These are phyloP conservation scores for Metacarcinus magister DNA, from an alignment of 2,888 invertebrate species.

Conservation along the genomic window DNA sequence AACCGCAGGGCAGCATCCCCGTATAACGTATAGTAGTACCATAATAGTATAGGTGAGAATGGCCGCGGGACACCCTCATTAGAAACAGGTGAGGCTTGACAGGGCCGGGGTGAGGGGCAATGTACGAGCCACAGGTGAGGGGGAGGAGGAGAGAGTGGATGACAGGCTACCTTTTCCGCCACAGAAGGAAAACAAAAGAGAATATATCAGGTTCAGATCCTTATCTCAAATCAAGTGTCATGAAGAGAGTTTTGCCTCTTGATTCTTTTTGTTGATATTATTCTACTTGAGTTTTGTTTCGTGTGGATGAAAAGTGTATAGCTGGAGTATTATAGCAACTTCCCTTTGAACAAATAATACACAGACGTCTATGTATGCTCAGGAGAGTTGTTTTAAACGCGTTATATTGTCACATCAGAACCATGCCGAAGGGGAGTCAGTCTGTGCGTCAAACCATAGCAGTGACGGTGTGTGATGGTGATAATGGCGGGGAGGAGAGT, in stretches of 20 bases:
- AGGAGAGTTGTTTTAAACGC: not conserved
- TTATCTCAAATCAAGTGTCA: not conserved
- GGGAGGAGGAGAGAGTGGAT: not conserved
- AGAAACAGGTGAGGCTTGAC: conserved; percentile 26
- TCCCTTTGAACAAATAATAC: not conserved
- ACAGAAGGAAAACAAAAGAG: not conserved
- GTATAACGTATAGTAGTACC: not conserved
- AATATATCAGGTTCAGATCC: not conserved
- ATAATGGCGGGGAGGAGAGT: conserved; percentile 50
- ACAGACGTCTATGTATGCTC: not conserved
- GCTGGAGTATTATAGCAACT: not conserved
- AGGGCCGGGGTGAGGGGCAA: not conserved
- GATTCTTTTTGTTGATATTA: not conserved
- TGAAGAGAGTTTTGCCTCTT: not conserved
- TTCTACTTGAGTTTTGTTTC: not conserved
- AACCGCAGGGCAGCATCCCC: not conserved
- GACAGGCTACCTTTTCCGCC: not conserved
- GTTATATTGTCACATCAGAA: not conserved
- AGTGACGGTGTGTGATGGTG: conserved; percentile 51
- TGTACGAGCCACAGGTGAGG: not conserved
- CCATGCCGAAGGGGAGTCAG: not conserved
- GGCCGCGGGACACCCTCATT: conserved; percentile 8
- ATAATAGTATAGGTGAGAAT: conserved; percentile 12
- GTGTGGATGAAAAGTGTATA: not conserved
- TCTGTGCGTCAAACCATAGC: conserved; percentile 6